phyloP scores from a whole-genome alignment of 2,113 vertebrate genomes.

The Thoracochromis brauschi region DNA sequence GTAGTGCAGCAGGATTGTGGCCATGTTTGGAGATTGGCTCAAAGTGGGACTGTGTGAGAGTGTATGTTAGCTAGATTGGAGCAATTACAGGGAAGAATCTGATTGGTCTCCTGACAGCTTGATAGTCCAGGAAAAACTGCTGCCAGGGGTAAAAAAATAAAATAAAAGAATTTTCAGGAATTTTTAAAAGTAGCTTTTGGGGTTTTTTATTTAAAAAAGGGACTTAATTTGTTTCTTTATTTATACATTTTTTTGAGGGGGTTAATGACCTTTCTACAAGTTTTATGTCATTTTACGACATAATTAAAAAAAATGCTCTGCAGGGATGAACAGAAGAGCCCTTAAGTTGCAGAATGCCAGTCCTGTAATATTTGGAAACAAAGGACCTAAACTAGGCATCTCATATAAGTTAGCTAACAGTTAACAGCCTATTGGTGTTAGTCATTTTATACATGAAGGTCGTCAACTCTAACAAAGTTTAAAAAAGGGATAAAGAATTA shows the following conservation, averaged over 20 bases:
- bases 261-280: not conserved
- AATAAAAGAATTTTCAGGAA: not conserved
- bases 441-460: not conserved
- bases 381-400: not conserved
- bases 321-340: not conserved
- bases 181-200: not conserved
- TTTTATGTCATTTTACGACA: not conserved
- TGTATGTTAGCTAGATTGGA: constrained; percentile 39
- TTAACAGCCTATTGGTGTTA: not conserved
- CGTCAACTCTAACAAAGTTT: not conserved
- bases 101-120: constrained; percentile 50
- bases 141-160: constrained; percentile 18
- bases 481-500: not conserved
- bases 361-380: accelerated
- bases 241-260: not conserved
- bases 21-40: constrained; percentile 5
- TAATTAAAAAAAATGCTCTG: not conserved
- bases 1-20: constrained; percentile 29
- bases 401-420: not conserved
- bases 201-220: not conserved
- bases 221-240: not conserved
- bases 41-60: constrained; percentile 2
- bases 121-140: not conserved
- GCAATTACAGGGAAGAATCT: constrained; percentile 46
- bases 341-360: not conserved